Evolutionary conservation across 2,113 vertebrate species (phyloP), one percentile per base, ranked within the genome.

Genomic region (Sebastes schlegelii): DNA sequence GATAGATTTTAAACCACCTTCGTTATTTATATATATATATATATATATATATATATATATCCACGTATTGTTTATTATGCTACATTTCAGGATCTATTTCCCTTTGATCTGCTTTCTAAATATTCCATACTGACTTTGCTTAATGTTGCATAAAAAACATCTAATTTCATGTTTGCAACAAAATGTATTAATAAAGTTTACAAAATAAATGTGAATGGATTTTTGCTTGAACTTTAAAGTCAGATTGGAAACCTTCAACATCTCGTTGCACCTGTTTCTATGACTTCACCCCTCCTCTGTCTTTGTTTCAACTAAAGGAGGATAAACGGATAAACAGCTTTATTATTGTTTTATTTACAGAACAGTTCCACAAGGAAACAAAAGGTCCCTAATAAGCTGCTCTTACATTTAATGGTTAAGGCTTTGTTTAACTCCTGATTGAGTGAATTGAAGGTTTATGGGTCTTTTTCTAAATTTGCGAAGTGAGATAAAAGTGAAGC

Each of bases 401-500:
- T 16, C 51, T 45, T 3, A 51, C 23, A 61, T 69, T 34, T 42
- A 40, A 69, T 76, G 61, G 76, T 73, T 79, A 45, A 62, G 2
- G 8, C 26, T 51, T 69, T 48, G 57, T 85, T 73, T 75, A 43
- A 54, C 74, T 54, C 67, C 55, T 72, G 34, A 34, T 34, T 34
- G n/a, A 42, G 63, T 81, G 19, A 49, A 70, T 46, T 62, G n/a
- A 43, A 34, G 52, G 13, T 79, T 75, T 83, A 69, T 65, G 46
- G 11, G 10, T 58, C 6, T 61, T 66, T 83, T 71, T 72, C 48
- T 23, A 17, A 67, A 54, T 74, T 66, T 73, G 26, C 8, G 21
- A 61, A 83, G 48, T 77, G 60, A 71, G 51, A 80, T 77, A 67
- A 83, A 82, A 34, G 12, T 0, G 45, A 46, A 10, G 16, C 17